Conservation (phyloP, 2,797 vertebrate species). For the Chaunax sp. region DNA sequence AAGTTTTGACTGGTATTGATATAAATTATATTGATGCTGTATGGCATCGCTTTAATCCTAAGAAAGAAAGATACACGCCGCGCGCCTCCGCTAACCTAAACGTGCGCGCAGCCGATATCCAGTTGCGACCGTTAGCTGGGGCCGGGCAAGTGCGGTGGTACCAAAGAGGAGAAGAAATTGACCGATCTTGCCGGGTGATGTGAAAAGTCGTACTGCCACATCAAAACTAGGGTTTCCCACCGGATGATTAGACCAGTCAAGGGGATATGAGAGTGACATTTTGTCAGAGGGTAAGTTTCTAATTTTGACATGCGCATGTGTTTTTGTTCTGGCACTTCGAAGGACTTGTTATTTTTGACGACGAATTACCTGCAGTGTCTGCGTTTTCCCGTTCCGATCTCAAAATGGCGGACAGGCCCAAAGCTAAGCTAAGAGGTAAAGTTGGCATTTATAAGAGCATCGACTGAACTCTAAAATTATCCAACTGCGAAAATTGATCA, state of each 20-base stretch:
- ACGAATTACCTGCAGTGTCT: constrained; percentile 85
- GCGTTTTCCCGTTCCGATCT: constrained; percentile 82
- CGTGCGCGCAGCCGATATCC: constrained; percentile 78
- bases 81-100: constrained; percentile 48
- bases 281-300: constrained; percentile 55
- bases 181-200: constrained; percentile 74
- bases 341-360: constrained; percentile 77
- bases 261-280: constrained; percentile 45
- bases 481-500: accelerated
- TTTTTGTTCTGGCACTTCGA: constrained; percentile 60
- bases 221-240: constrained; percentile 5
- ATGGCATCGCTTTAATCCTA: constrained; percentile 20
- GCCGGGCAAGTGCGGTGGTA: constrained; percentile 78
- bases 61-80: constrained; percentile 17
- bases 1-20: too few species aligned
- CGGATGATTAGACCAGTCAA: neutral
- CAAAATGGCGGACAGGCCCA: constrained; percentile 97
- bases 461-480: neutral
- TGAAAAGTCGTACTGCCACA: constrained; percentile 69
- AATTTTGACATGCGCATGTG: neutral
- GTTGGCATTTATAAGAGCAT: constrained; percentile 54
- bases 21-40: too few species aligned
- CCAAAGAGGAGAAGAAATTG: constrained; percentile 79
- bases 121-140: constrained; percentile 73
- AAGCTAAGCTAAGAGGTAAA: constrained; percentile 75